Evolutionary conservation across 2,113 vertebrate genomes (phyloP).

Genomic region (Pampusana beccarii): DNA sequence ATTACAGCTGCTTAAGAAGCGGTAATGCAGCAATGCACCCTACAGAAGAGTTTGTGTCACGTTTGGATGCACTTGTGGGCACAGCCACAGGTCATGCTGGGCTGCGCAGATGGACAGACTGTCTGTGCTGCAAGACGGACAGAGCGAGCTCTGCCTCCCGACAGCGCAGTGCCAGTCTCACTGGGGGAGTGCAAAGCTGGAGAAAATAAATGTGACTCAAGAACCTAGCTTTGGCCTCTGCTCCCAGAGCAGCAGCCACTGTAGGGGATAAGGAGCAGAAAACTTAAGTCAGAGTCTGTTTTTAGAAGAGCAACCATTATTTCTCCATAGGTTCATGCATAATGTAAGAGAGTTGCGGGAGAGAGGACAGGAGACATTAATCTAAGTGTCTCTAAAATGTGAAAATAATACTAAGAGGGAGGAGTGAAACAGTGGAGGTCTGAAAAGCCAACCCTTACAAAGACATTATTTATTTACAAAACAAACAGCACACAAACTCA

Average conservation of each 20-base stretch:
- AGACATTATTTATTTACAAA: slow-evolving; percentile 50
- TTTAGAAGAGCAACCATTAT: neutral
- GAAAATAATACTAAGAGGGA: neutral
- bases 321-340: neutral
- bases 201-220: neutral
- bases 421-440: neutral
- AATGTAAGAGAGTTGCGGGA: neutral
- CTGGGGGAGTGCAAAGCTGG: neutral
- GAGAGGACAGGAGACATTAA: neutral
- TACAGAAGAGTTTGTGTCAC: neutral
- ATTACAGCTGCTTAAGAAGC: neutral
- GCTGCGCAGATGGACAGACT: neutral
- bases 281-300: neutral
- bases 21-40: neutral
- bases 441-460: neutral
- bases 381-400: neutral
- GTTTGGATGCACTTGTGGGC: neutral
- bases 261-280: neutral
- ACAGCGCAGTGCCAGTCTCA: neutral
- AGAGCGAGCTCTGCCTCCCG: neutral
- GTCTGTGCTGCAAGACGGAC: neutral
- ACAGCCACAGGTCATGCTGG: neutral
- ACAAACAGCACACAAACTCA: neutral
- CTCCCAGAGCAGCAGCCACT: neutral
- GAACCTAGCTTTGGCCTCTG: neutral